Base-by-base conservation (phyloP, 2,888 invertebrate species). In the Drosophila formosana region DNA sequence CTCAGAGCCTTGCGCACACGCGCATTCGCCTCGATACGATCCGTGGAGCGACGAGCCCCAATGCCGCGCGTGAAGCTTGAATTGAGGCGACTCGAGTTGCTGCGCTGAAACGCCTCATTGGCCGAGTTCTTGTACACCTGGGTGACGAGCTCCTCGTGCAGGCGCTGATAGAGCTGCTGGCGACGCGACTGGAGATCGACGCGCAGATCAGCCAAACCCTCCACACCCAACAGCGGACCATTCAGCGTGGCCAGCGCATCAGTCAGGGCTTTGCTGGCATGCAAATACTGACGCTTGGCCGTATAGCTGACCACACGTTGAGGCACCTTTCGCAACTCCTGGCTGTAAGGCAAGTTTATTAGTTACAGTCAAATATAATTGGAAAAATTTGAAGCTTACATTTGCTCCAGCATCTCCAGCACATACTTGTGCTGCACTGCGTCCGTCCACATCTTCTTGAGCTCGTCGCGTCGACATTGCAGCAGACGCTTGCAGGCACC, bases 371-470 rank as follows among this genome's bases (percentile, higher is more conserved):
- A 0, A 18, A 88, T 52, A 3, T 47, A n/a, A 0, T 28, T 8
- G 1, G 18, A 1, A 3, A 3, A 4, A 6, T 30, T 2, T 0
- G 8, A 1, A 2, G 71, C 90, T 81, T 82, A 92, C 92, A 98
- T 97, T 93, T 98, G 97, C 82, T 98, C 97, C 46, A 99, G 93
- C 93, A 98, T 95, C 78, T 96, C 95, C 45, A 98, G 92, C 64
- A 98, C 96, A 90, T 98, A 96, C 90, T 98, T 97, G 89, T 99
- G 98, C 89, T 99, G 98, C n/a, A 99, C 95, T 0, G 98, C 97
- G 92, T 99, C 98, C 5, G 97, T 94, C 98, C 99, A 99, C 62
- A 99, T 94, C 77, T 98, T 96, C 87, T 97, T 96, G 67, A 99
- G 93, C 91, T 99, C 99, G 89, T 98, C 98, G 39, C 98, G 94